Conservation (phyloP, 1,140 invertebrate genomes). For the Pseudomyrmex pallidus region DNA sequence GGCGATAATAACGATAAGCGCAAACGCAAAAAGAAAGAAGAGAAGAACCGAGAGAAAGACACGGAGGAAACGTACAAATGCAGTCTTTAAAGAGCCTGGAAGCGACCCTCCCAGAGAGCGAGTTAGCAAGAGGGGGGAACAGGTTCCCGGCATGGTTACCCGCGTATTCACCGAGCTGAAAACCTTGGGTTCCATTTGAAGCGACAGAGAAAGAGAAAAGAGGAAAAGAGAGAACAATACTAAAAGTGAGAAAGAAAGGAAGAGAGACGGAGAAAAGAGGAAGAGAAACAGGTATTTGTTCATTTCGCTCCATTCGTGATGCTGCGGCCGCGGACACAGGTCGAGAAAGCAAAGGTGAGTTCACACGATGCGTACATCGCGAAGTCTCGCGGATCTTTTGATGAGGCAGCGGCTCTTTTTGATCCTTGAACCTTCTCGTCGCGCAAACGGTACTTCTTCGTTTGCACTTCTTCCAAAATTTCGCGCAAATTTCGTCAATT, state of each 20-base stretch:
- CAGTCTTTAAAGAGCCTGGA: constrained; percentile 78
- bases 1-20: constrained; percentile 50
- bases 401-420: constrained; percentile 8
- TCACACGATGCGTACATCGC: constrained; percentile 28
- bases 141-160: constrained; percentile 84
- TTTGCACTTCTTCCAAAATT: not conserved
- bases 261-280: not conserved
- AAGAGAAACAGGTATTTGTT: constrained; percentile 32
- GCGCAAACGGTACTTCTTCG: constrained; percentile 41
- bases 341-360: constrained; percentile 63
- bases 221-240: not conserved
- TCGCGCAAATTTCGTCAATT: not conserved
- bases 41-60: constrained; percentile 48
- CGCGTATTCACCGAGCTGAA: constrained; percentile 84
- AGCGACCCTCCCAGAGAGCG: constrained; percentile 43
- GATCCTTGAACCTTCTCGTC: constrained; percentile 45
- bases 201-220: constrained; percentile 51
- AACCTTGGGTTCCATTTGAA: constrained; percentile 80
- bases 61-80: constrained; percentile 50
- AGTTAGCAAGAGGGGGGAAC: constrained; percentile 75
- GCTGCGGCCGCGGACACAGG: constrained; percentile 60
- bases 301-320: constrained; percentile 53
- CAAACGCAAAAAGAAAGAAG: constrained; percentile 32
- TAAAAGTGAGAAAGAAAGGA: not conserved
- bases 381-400: not conserved